These are phyloP conservation scores for Halictus rubicundus DNA, from an alignment of 1,140 invertebrate genomes.

Conservation along the genomic window DNA sequence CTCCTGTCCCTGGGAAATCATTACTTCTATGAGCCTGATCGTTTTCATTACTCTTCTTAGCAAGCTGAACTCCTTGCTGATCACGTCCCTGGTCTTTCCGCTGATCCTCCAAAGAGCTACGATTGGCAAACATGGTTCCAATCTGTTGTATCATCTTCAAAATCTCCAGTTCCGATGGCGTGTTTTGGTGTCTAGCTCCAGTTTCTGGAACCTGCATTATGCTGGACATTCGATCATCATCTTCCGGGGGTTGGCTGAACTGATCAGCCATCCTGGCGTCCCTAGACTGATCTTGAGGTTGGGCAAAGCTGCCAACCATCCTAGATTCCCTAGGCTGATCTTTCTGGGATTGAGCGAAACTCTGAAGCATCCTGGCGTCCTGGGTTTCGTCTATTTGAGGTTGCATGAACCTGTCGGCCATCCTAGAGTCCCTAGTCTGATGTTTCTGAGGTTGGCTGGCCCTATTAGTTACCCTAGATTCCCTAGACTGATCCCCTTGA, in stretches of 20 bases:
- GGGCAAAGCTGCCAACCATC: not conserved
- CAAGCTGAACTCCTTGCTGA: not conserved
- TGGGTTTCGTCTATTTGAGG: not conserved
- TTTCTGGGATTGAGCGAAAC: too few species aligned
- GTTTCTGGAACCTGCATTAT: not conserved
- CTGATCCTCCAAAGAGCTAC: not conserved
- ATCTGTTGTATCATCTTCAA: not conserved
- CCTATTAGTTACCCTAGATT: too few species aligned
- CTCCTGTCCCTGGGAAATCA: not conserved
- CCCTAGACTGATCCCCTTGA: too few species aligned
- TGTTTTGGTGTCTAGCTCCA: not conserved
- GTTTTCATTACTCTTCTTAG: not conserved
- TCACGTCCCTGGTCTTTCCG: not conserved
- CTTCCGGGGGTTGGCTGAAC: not conserved
- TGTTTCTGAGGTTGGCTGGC: too few species aligned
- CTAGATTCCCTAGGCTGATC: not conserved
- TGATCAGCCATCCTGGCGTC: not conserved
- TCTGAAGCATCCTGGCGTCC: too few species aligned
- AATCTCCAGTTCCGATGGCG: not conserved
- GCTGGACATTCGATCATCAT: not conserved
- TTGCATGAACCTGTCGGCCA: not conserved
- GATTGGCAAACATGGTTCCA: not conserved
- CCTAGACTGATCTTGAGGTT: not conserved
- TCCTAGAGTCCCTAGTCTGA: not conserved
- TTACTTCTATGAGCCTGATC: not conserved